These are phyloP conservation scores for Reinhardtius hippoglossoides DNA, from an alignment of 2,113 vertebrate species.

Conservation along the genomic window DNA sequence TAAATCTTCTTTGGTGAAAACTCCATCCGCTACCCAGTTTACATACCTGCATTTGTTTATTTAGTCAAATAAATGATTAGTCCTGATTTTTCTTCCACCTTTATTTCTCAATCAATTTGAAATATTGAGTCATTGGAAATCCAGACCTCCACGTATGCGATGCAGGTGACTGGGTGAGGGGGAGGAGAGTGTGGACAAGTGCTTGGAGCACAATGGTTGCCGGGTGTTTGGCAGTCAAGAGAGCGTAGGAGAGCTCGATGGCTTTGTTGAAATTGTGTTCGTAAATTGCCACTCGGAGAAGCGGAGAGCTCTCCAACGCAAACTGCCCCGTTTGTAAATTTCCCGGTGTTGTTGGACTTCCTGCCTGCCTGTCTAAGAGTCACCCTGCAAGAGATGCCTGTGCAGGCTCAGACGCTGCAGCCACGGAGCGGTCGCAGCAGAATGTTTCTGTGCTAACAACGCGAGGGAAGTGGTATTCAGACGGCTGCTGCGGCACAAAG, in stretches of 20 bases:
- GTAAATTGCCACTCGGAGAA: slow-evolving; percentile 66
- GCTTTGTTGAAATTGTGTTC: slow-evolving; percentile 66
- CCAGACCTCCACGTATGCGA: slow-evolving; percentile 1
- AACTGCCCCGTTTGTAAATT: slow-evolving; percentile 58
- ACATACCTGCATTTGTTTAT: too few species aligned
- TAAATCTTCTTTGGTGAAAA: neutral
- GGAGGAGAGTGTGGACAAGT: slow-evolving; percentile 60
- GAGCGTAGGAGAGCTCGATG: slow-evolving; percentile 69
- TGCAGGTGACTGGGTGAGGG: slow-evolving; percentile 60
- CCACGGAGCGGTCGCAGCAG: neutral
- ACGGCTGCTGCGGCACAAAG: slow-evolving; percentile 22
- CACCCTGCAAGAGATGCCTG: slow-evolving; percentile 33
- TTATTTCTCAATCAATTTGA: neutral
- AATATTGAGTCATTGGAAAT: slow-evolving; percentile 17
- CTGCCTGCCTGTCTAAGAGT: slow-evolving; percentile 42
- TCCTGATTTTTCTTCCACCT: neutral
- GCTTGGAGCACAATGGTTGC: slow-evolving; percentile 59
- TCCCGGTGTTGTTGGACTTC: slow-evolving; percentile 31
- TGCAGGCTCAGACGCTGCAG: slow-evolving; percentile 31
- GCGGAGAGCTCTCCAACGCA: slow-evolving; percentile 55
- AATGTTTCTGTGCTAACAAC: slow-evolving; percentile 26
- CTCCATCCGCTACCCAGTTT: neutral
- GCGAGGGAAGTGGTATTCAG: slow-evolving; percentile 39
- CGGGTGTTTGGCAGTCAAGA: slow-evolving; percentile 69
- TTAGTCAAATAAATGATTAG: too few species aligned